Base-by-base conservation (phyloP, 2,113 vertebrate species). In the Chionis minor region DNA sequence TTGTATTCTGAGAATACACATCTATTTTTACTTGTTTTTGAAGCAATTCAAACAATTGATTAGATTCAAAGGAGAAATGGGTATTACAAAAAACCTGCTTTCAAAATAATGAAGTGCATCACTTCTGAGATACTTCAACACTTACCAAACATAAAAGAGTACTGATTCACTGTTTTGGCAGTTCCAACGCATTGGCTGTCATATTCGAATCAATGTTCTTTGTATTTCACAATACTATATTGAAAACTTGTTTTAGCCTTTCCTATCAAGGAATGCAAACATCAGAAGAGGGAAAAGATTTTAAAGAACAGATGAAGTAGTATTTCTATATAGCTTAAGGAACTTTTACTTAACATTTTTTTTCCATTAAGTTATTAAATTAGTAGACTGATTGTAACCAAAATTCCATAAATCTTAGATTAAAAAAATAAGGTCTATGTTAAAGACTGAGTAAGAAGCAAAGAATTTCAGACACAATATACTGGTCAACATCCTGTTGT, bases 61-160 rank as follows among this genome's bases (percentile, higher is more conserved):
- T 82, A 87, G 40, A 89, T 88, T 67, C 91, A 27, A 92, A 96
- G 52, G 33, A 81, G 56, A 92, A 96, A 85, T 49, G 7, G 28
- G 30, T 52, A 82, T 55, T 90, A 84, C 49, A 82, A 85, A 91
- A 95, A 15, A 0, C 11, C 35, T 40, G 52, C 56, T 89, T 95
- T 92, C 61, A 87, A 85, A 95, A 87, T 87, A 94, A 89, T 67
- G 45, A 89, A 95, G 56, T 85, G 87, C 47, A 81, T 44, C 20
- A 61, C 73, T 92, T 94, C 49, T 71, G 70, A 91, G 65, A 47
- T 71, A 91, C 75, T 95, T 95, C 89, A 91, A 89, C 86, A 94
- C 61, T 83, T 91, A 65, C 10, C 83, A 96, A 86, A 86, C 69
- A 78, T 17, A 91, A 88, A 91, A 94, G 73, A 87, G 24, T 52